A percentile compares a stretch with the other conserved stretches of the same genome.
phyloP scores from a whole-genome alignment of 2,113 vertebrate species.

The Cheirogaleus medius region DNA sequence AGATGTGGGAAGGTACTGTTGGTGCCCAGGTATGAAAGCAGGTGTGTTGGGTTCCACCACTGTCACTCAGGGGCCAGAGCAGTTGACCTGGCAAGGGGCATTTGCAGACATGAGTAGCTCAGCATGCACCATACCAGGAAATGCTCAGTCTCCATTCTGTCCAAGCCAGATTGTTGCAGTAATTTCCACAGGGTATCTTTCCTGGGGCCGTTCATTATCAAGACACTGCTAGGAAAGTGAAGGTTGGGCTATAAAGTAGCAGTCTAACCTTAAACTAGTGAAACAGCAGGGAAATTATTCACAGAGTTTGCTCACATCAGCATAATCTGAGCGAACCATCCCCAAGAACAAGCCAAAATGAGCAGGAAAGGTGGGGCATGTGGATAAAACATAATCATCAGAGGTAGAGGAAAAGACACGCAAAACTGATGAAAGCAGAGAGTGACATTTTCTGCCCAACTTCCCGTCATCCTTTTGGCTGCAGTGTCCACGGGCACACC shows the following conservation, averaged over 20 bases:
- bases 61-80: neutral
- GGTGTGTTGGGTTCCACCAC: neutral
- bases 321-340: neutral
- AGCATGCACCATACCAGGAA: neutral
- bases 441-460: slow-evolving; percentile 12
- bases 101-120: neutral
- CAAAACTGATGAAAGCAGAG: neutral
- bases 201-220: neutral
- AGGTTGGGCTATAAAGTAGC: neutral
- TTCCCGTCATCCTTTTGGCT: neutral
- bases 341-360: neutral
- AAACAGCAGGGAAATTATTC: neutral
- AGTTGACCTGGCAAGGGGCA: neutral
- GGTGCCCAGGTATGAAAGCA: too few species aligned
- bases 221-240: neutral
- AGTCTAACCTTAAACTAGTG: neutral
- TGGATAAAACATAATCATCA: neutral
- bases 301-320: slow-evolving; percentile 25
- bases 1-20: neutral
- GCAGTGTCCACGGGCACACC: neutral
- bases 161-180: neutral
- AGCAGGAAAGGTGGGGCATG: neutral
- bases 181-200: neutral
- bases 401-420: neutral
- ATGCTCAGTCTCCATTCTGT: neutral